Base-by-base conservation (phyloP, 2,888 invertebrate genomes). In the Carcina quercana region DNA sequence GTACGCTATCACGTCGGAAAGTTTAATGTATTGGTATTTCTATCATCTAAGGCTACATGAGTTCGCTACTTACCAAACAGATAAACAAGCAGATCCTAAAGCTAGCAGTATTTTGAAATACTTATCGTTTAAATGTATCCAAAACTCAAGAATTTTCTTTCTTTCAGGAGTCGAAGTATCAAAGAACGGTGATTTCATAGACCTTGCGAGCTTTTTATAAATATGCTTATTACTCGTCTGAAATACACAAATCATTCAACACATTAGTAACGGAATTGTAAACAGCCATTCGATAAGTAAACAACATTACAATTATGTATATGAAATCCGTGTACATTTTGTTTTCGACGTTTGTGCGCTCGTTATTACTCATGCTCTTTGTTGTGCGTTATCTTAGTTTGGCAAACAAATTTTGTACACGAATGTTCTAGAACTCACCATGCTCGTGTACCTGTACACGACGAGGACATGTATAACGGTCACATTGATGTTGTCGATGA, bases 401-500 rank as follows among this genome's bases (percentile, higher is more conserved):
- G 20, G 10, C 8, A 20, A 7, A 20, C 20, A 20, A 20, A 8
- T 20, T n/a, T n/a, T n/a, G n/a, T 19, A 19, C 19, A n/a, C 3
- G n/a, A n/a, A n/a, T n/a, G n/a, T n/a, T 8, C 6, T 13, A 13
- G 14, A 13, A 35, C 39, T 39, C 30, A 50, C 50, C 50, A 43
- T 42, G 31, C 22, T 37, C 19, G 20, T 35, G 25, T 43, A 48
- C 19, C 50, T 30, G 12, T 45, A 43, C 8, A 45, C 10, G 6
- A 39, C 34, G 10, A 45, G 38, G 5, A 35, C 13, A 15, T 50
- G 48, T 32, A 50, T 47, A 7, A 43, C 13, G 2, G 40, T 35
- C 3, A 42, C 39, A 24, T 33, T 45, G 25, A 41, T 29, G 30
- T 40, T 47, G 28, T 47, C 48, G 7, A 50, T 42, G 13, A 45